Evolutionary conservation across 2,888 invertebrate species (phyloP), one percentile per base, ranked within the genome.

Genomic region (Morpho helenor): DNA sequence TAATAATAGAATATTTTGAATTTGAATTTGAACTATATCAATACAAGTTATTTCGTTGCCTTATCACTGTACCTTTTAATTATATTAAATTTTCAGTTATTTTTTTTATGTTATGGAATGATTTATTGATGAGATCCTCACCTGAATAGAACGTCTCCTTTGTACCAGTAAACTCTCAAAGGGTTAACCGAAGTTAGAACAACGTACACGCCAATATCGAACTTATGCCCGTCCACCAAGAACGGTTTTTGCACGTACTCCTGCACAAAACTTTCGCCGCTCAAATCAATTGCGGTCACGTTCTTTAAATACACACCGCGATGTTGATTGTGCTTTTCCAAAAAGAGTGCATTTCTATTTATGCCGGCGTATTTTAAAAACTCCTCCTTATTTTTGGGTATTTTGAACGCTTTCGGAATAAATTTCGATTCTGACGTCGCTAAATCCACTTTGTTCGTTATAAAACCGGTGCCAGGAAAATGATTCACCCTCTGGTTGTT

Each of bases 121-220:
- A 3, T 31, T 31, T 31, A 31, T 31, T 31, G 31, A 31, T 31
- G 5, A 31, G 31, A 50, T 10, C 55, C 63, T 67, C 85, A 95
- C 95, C 97, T 94, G 75, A 99, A 95, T 7, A 99, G 87, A 7
- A 96, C 94, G 75, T 99, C 99, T 3, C 95, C 96, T 76, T 95
- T 95, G 75, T 97, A 97, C 72, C 95, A 94, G 77, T 99, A 99
- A 2, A 96, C 93, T 66, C 98, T 91, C 23, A 99, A 84, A 0
- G 99, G 99, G 82, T 97, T 93, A 2, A 99, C 92, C 0, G 98
- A 98, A 0, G 98, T 98, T 22, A 99, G 87, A 0, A 96, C 94
- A 0, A 96, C 96, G 77, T 99, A 99, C 59, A 99, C 94, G 7
- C 99, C 99, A 79, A 99, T 96, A 84, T 99, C 99, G 84, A 99